Conservation (phyloP, 2,888 invertebrate genomes). For the Tenthredo livida region DNA sequence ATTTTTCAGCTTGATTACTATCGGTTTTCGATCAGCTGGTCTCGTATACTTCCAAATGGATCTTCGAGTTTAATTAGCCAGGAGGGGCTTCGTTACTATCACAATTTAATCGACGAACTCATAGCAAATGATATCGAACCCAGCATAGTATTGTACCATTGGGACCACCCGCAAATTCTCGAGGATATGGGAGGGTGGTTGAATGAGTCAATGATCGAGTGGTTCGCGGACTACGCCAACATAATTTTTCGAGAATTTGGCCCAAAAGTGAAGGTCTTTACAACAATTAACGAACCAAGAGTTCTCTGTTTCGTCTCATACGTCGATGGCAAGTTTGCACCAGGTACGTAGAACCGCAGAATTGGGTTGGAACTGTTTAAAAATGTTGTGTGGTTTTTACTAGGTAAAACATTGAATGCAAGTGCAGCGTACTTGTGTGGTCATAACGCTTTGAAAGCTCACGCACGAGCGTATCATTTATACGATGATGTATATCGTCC, state of each 20-base stretch:
- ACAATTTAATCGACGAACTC: conserved; percentile 86
- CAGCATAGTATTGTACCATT: conserved; percentile 81
- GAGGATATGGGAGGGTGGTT: conserved; percentile 86
- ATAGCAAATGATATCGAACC: conserved; percentile 82
- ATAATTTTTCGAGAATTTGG: conserved; percentile 82
- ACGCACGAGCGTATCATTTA: conserved; percentile 85
- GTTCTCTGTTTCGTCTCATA: conserved; percentile 81
- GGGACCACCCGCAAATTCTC: conserved; percentile 81
- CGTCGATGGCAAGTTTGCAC: conserved; percentile 73
- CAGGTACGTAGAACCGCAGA: conserved; percentile 48
- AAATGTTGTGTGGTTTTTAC: no score
- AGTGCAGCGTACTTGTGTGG: conserved; percentile 84
- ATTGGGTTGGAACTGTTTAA: not conserved
- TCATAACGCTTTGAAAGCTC: conserved; percentile 87
- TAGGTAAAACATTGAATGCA: conserved; percentile 54
- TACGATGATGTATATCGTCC: conserved; percentile 82
- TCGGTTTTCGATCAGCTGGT: conserved; percentile 65
- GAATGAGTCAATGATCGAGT: conserved; percentile 83
- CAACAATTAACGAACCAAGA: conserved; percentile 88
- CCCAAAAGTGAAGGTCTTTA: conserved; percentile 84
- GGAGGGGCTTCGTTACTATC: conserved; percentile 88
- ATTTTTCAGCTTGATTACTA: conserved; percentile 64
- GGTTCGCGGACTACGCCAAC: conserved; percentile 83
- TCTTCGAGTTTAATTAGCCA: conserved; percentile 82
- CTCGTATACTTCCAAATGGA: conserved; percentile 65